Evolutionary conservation across 2,888 invertebrate genomes (phyloP).

Genomic region (Ophonus ardosiacus): DNA sequence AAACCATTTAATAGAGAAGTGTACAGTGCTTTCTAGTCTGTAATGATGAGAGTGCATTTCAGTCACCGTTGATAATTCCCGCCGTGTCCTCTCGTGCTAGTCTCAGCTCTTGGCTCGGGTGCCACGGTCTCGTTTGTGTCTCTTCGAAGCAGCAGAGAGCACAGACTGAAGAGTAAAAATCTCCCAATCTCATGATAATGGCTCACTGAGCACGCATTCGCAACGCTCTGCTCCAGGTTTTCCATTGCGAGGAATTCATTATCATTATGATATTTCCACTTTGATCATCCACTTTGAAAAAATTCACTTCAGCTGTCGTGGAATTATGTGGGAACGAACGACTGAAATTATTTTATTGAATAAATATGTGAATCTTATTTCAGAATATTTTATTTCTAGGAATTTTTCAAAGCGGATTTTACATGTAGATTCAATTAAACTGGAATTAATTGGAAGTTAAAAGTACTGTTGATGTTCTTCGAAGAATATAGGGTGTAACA

Average conservation of each 20-base stretch:
- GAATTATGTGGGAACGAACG: slow-evolving; percentile 6
- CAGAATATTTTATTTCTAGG: neutral
- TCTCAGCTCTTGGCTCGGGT: neutral
- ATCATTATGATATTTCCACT: slow-evolving; percentile 37
- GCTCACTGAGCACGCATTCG: slow-evolving; percentile 38
- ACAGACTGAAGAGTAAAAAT: slow-evolving; percentile 39
- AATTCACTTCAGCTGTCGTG: neutral
- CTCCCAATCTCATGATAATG: slow-evolving; percentile 35
- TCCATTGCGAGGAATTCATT: slow-evolving; percentile 21
- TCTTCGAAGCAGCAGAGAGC: neutral
- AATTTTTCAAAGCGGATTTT: neutral
- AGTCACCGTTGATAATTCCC: neutral
- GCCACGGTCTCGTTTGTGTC: neutral
- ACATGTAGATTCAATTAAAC: neutral
- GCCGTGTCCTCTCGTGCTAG: neutral
- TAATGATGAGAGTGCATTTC: neutral
- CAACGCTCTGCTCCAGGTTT: neutral
- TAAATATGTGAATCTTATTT: slow-evolving; percentile 1
- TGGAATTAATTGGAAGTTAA: too few species aligned
- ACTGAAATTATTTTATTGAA: slow-evolving; percentile 26
- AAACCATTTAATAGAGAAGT: neutral
- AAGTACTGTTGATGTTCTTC: too few species aligned
- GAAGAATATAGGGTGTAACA: too few species aligned
- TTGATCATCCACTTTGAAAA: slow-evolving; percentile 22
- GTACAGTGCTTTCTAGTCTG: neutral